Evolutionary conservation across 1,140 invertebrate genomes (phyloP).

Genomic region (Drosophila novamexicana): DNA sequence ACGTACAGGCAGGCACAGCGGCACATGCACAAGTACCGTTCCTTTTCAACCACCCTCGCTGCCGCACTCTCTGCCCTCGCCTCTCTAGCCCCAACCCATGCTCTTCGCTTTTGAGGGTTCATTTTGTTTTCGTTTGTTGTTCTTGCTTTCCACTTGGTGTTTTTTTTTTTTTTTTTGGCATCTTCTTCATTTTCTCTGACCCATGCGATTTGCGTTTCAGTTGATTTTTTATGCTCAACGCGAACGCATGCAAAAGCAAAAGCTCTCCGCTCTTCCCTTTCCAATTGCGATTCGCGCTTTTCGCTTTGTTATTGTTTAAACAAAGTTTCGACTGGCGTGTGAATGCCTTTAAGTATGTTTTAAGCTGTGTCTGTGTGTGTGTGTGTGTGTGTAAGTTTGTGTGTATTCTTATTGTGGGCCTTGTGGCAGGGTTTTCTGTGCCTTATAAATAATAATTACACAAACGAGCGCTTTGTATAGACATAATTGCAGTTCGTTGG

Average conservation of each 20-base stretch:
- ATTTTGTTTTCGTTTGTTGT: conserved; percentile 41
- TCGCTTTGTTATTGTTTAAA: conserved; percentile 32
- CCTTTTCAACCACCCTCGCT: neutral
- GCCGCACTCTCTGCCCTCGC: conserved; percentile 12
- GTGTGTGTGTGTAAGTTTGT: neutral
- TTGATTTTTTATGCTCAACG: conserved; percentile 69
- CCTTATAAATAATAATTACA: conserved; percentile 57
- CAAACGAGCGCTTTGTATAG: conserved; percentile 24
- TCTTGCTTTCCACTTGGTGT: conserved; percentile 16
- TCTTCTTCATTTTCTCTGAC: conserved; percentile 66
- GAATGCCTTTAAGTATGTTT: conserved; percentile 29
- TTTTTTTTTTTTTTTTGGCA: conserved; percentile 44
- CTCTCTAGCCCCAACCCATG: conserved; percentile 7
- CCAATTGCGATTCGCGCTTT: conserved; percentile 24
- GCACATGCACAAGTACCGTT: neutral
- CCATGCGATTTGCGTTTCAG: conserved; percentile 74
- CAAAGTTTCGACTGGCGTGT: conserved; percentile 30
- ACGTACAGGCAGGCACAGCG: too few relatives aligned
- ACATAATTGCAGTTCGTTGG: conserved; percentile 64
- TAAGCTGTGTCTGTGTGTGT: neutral
- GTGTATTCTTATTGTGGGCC: conserved; percentile 18
- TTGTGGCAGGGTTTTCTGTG: conserved; percentile 31
- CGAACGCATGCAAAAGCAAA: conserved; percentile 64
- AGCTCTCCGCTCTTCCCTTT: conserved; percentile 30
- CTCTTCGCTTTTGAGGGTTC: conserved; percentile 43